Evolutionary conservation across 2,113 vertebrate species (phyloP).

Genomic region (Podarcis muralis): DNA sequence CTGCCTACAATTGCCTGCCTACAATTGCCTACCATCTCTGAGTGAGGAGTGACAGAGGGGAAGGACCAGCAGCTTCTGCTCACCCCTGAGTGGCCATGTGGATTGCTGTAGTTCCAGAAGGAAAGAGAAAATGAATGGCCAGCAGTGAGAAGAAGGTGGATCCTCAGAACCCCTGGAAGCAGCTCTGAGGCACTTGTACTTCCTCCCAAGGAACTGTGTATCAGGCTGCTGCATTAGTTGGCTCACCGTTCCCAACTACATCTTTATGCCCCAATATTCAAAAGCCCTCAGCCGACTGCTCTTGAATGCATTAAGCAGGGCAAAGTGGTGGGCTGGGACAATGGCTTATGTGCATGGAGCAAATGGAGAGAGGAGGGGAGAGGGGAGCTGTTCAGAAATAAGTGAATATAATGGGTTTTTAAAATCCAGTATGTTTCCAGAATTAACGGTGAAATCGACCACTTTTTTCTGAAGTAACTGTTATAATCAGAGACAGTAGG

Average conservation of each 20-base stretch:
- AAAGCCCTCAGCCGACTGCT: not conserved
- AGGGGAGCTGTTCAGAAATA: slow-evolving; percentile 1
- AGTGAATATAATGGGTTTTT: slow-evolving; percentile 25
- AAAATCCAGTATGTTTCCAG: slow-evolving; percentile 42
- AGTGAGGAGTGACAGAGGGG: not conserved
- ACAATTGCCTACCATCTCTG: not conserved
- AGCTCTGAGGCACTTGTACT: not conserved
- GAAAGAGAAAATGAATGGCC: not conserved
- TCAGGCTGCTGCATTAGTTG: not conserved
- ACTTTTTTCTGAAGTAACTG: not conserved
- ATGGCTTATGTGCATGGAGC: not conserved
- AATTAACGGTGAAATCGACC: not conserved
- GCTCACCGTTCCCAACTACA: not conserved
- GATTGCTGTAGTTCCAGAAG: not conserved
- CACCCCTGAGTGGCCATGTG: not conserved
- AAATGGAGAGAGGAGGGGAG: not conserved
- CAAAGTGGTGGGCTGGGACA: not conserved
- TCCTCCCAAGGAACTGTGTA: not conserved
- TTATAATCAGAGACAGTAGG: slow-evolving; percentile 26
- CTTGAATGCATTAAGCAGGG: not conserved
- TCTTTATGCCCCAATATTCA: not conserved
- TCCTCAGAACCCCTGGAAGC: not conserved
- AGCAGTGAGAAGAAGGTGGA: not conserved
- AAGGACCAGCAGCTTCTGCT: not conserved
- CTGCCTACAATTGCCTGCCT: not conserved